Evolutionary conservation across 2,797 vertebrate genomes (phyloP), one percentile per base, ranked within the genome.

Genomic region (Channa striata): DNA sequence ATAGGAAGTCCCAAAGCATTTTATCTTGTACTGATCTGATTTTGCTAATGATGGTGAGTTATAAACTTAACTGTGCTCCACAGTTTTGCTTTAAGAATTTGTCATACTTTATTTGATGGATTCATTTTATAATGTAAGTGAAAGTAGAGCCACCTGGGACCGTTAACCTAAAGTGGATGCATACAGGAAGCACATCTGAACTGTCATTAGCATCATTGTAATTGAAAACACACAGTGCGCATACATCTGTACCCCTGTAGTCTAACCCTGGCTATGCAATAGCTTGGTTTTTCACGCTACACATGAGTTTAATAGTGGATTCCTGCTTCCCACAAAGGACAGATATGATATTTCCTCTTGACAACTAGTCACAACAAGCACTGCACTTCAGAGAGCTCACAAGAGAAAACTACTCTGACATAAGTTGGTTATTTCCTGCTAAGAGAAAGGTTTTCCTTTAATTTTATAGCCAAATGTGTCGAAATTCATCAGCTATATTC

Each of bases 331-430:
- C 60, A 39, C 69, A 37, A 47, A 50, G 72, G 86, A 78, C 77
- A 81, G 67, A 77, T 79, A 78, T 72, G 82, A 63, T 74, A 72
- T 83, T 80, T 85, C 75, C 76, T 64, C 82, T 86, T 37, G 51
- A 42, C 40, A 42, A 8, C 7, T 2, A 74, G 72, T 87, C 78
- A 83, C 78, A 79, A 78, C 68, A 63, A 70, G 19, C 30, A 23
- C 20, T 48, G 43, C 50, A 47, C 46, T 79, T 65, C 37, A 66
- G 53, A 74, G 42, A 19, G 30, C 51, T 46, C 49, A 40, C 59
- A 23, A 25, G 52, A 68, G 74, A 56, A 78, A 86, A 81, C 36
- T 36, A 37, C 77, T 78, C 64, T 77, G 72, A 86, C 77, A 77
- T 68, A 39, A 59, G 62, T 44, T 61, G 36, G 37, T 42, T 40